A percentile compares a stretch with the other conserved stretches of the same genome.
phyloP scores from a whole-genome alignment of 2,113 vertebrate species.

The mouse (Mus musculus) region DNA sequence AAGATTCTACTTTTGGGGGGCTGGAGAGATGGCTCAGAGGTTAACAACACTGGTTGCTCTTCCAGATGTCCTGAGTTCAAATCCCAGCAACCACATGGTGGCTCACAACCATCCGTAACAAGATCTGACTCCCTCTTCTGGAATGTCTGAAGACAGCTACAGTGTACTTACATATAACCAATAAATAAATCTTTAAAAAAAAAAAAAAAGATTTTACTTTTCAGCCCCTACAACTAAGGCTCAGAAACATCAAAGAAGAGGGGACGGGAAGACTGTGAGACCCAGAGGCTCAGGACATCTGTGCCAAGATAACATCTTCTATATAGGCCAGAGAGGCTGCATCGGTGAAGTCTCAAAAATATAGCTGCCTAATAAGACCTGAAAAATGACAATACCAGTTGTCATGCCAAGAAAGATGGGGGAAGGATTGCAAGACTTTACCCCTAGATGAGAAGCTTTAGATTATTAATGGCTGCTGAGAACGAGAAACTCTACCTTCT shows the following conservation, averaged over 20 bases:
- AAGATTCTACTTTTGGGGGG: background rate
- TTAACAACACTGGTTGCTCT: too few species aligned
- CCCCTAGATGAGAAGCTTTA: background rate
- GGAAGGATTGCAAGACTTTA: background rate
- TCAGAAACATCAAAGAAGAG: background rate
- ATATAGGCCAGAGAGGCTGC: background rate
- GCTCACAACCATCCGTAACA: too few species aligned
- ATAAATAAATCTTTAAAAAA: too few species aligned
- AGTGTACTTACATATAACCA: too few species aligned
- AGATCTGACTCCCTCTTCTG: too few species aligned
- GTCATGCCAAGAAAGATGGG: background rate
- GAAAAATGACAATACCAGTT: background rate
- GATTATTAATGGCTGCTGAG: background rate
- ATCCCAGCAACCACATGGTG: too few species aligned
- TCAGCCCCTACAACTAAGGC: background rate
- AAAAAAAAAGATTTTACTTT: background rate
- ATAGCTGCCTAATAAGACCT: background rate
- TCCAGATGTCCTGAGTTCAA: too few species aligned
- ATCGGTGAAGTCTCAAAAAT: background rate
- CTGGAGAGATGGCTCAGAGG: too few species aligned
- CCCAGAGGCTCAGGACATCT: background rate
- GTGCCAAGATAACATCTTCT: background rate
- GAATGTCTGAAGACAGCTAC: too few species aligned
- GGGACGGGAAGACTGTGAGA: background rate
- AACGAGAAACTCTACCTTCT: background rate